A percentile compares a stretch with the other conserved stretches of the same genome.
Evolutionary conservation across 2,797 vertebrate species (phyloP).

Genomic region (Gorsachius magnificus): DNA sequence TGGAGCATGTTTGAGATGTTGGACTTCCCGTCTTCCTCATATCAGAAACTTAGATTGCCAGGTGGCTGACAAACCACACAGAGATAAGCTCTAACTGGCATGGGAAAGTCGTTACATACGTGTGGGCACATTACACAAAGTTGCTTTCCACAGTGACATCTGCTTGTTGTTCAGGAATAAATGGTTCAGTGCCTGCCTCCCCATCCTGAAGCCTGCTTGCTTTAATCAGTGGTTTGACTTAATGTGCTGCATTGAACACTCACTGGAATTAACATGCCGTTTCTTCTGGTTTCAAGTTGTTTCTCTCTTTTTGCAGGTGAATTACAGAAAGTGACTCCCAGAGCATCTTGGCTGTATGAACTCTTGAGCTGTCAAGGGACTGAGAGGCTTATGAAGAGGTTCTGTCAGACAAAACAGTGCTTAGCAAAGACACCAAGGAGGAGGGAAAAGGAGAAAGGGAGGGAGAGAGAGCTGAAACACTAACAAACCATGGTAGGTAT

Average conservation of each 20-base stretch:
- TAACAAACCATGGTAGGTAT: slow-evolving; percentile 81
- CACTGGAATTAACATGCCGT: not conserved
- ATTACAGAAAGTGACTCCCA: slow-evolving; percentile 57
- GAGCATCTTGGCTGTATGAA: slow-evolving; percentile 69
- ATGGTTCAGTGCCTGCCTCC: not conserved
- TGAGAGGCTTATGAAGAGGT: slow-evolving; percentile 86
- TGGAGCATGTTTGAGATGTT: not conserved
- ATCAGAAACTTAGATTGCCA: not conserved
- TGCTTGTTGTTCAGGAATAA: slow-evolving; percentile 41
- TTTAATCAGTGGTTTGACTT: not conserved
- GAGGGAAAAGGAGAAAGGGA: slow-evolving; percentile 79
- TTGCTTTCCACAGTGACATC: slow-evolving; percentile 11
- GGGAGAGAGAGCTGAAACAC: slow-evolving; percentile 73
- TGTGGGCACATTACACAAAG: slow-evolving; percentile 2
- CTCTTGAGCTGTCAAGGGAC: slow-evolving; percentile 74
- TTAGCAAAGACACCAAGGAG: slow-evolving; percentile 80
- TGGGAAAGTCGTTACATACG: not conserved
- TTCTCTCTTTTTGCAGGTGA: slow-evolving; percentile 66
- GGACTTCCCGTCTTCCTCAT: not conserved
- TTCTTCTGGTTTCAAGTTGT: slow-evolving; percentile 47
- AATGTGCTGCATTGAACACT: not conserved
- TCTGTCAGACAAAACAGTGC: slow-evolving; percentile 80
- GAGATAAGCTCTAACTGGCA: slow-evolving; percentile 23
- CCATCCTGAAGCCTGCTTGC: not conserved
- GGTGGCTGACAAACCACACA: not conserved